Base-by-base conservation (phyloP, 2,113 vertebrate species). In the Tetraodon nigroviridis region DNA sequence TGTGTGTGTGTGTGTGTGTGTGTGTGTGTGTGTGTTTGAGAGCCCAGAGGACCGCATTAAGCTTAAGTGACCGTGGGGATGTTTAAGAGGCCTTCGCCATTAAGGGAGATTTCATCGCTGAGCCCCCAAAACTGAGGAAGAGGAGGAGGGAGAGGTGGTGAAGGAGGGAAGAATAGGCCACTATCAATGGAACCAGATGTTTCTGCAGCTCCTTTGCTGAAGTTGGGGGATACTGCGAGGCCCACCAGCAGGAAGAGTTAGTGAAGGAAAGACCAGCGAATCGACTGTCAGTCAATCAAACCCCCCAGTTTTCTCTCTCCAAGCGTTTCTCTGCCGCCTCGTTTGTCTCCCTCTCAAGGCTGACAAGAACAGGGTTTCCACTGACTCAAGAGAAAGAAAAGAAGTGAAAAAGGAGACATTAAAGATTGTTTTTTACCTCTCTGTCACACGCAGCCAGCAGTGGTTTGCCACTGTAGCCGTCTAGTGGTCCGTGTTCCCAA, bases 61-160 rank as follows among this genome's bases (percentile, higher is more conserved):
- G 76, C 80, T 73, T 53, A 82, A 81, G 77, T 75, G 80, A 84
- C 82, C 81, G 80, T 56, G 24, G 44, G 70, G 72, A 81, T 86
- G 76, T 82, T 83, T 75, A 78, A 81, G 73, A 86, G 75, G 75
- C 75, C 77, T 80, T 75, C 51, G 67, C 71, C 51, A 51, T 69
- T 63, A 69, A 70, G 65, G 41, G 46, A 73, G 78, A 84, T 81
- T 50, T 69, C 77, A 84, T 84, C 82, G 55, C 13, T 61, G 51
- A 79, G 47, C 60, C 57, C 57, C 21, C 48, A 41, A 48, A 53
- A n/a, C 20, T 12, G 5, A 21, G 54, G 12, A 46, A 58, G 48
- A 63, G 15, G 41, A 55, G 21, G 24, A 51, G 13, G n/a, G 62
- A 54, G 21, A 51, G 22, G n/a, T 1, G 4, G 18, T 10, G 8